Conservation (phyloP, 1,140 invertebrate genomes). For the Papilio polyxenes region DNA sequence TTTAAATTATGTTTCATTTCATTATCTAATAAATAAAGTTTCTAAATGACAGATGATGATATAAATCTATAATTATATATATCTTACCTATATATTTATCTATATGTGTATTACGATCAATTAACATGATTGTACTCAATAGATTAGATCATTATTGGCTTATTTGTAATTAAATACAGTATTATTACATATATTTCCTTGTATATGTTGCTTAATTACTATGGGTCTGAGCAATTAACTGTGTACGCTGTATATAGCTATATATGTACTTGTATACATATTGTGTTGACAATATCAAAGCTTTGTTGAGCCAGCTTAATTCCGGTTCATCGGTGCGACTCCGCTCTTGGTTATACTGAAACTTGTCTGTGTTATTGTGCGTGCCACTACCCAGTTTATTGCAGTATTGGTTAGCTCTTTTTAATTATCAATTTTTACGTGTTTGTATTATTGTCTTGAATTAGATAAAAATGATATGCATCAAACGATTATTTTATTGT, state of each 20-base stretch:
- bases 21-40: no score
- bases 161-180: constrained; percentile 7
- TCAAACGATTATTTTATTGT: no score
- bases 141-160: not conserved
- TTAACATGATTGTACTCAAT: not conserved
- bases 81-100: not conserved
- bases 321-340: constrained; percentile 54
- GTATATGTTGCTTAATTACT: constrained; percentile 20
- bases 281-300: constrained; percentile 40
- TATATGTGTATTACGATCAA: not conserved
- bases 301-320: constrained; percentile 49
- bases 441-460: not conserved
- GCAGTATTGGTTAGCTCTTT: not conserved
- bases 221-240: constrained; percentile 20
- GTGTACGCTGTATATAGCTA: constrained; percentile 14
- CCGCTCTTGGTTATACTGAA: constrained; percentile 39
- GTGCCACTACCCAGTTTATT: constrained; percentile 9
- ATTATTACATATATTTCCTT: constrained; percentile 14
- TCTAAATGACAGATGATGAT: not conserved
- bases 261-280: constrained; percentile 20
- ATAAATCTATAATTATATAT: not conserved
- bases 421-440: not conserved
- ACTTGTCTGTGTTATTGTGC: constrained; percentile 36
- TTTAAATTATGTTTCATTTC: no score
- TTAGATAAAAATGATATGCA: no score